Percentiles rank a stretch among this genome's conserved stretches.
Conservation (phyloP, 2,888 invertebrate species). For the Cheilosia urbana region DNA sequence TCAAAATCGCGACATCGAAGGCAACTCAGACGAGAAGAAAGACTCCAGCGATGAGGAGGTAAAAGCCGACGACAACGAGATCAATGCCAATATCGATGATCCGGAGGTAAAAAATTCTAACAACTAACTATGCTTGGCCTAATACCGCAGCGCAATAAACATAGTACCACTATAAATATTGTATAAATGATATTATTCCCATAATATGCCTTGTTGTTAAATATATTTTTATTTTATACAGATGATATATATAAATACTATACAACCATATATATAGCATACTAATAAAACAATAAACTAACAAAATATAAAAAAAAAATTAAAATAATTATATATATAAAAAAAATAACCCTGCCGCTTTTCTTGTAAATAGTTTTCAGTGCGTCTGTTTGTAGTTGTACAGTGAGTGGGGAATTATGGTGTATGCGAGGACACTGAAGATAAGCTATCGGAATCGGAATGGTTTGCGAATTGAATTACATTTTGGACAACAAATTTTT, state of each 20-base stretch:
- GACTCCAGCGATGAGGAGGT: slow-evolving; percentile 78
- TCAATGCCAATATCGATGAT: slow-evolving; percentile 80
- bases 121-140: slow-evolving; percentile 69
- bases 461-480: slow-evolving; percentile 28
- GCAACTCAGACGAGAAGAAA: slow-evolving; percentile 78
- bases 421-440: background rate
- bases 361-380: slow-evolving; percentile 71
- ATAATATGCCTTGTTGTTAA: slow-evolving; percentile 62
- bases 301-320: slow-evolving; percentile 46
- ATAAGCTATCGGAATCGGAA: slow-evolving; percentile 30
- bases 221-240: slow-evolving; percentile 69
- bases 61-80: slow-evolving; percentile 80
- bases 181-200: slow-evolving; percentile 65
- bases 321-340: background rate
- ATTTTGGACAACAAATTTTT: slow-evolving; percentile 14
- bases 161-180: slow-evolving; percentile 70
- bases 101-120: slow-evolving; percentile 82
- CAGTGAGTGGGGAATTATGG: background rate
- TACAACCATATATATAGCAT: slow-evolving; percentile 46
- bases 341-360: slow-evolving; percentile 43
- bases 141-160: slow-evolving; percentile 71
- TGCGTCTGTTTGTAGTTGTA: background rate
- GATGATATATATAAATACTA: slow-evolving; percentile 51
- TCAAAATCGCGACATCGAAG: slow-evolving; percentile 70
- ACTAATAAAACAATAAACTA: slow-evolving; percentile 69